Base-by-base conservation (phyloP, 2,113 vertebrate genomes). In the Phocoena sinus region DNA sequence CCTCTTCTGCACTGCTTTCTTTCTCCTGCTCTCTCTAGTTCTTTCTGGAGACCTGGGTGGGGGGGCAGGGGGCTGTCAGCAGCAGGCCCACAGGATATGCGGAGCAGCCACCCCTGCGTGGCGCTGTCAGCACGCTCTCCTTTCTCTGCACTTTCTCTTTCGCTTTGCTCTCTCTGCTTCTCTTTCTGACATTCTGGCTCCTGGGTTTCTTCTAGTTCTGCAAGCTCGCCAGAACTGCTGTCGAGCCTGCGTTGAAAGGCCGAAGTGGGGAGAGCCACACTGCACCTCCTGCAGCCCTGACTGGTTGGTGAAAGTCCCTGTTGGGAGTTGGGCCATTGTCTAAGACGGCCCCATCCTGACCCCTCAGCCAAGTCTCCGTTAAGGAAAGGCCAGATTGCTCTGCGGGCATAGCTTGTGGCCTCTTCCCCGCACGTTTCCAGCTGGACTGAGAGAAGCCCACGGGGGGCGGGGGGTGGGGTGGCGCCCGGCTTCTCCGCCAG, bases 321-420 rank as follows among this genome's bases (percentile, higher is more conserved):
- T 6, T 31, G 31, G 36, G 58, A 65, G 87, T 15, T 1, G 1
- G 68, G 58, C 56, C 58, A 50, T 38, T 18, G 28, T 44, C 81
- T n/a, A 33, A 41, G 0, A 7, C 17, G 4, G 65, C 26, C 25
- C 20, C 21, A 5, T 4, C 71, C 3, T 0, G 0, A 67, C n/a
- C 21, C 26, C 26, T 74, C 33, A 36, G 58, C 8, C 11, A 13
- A 5, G 23, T 23, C 58, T 38, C 56, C 14, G 1, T 18, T 18
- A 28, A 41, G 77, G 86, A 84, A 71, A 88, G 56, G 63, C 0
- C 8, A 58, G 25, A 41, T 33, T 65, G 83, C 33, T 86, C n/a
- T 36, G 10, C 1, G 18, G 53, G 44, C 38, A 38, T 63, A 83
- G 67, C 7, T 0, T 4, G 2, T n/a, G 44, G 60, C 65, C 28